Evolutionary conservation across 2,113 vertebrate genomes (phyloP).

Genomic region (Bubo blakistoni): DNA sequence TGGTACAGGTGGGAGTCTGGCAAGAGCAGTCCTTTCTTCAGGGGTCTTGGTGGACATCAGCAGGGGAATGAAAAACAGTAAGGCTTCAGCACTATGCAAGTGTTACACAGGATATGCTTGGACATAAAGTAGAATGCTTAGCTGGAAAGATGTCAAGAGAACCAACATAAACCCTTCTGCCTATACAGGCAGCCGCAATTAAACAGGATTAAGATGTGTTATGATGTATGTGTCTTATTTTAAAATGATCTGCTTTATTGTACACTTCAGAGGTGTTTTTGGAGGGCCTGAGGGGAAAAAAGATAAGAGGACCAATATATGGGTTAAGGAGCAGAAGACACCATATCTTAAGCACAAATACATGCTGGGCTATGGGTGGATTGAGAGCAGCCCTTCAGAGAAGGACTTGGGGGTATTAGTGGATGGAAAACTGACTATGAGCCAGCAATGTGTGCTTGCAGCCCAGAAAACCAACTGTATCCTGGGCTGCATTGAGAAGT

Average conservation of each 20-base stretch:
- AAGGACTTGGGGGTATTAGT: too few species aligned
- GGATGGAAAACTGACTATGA: too few species aligned
- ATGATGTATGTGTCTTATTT: not conserved
- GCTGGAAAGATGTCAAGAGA: not conserved
- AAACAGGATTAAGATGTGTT: not conserved
- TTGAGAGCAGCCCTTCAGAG: too few species aligned
- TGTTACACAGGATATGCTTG: not conserved
- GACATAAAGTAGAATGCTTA: not conserved
- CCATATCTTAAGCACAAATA: too few species aligned
- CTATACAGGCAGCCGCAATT: not conserved
- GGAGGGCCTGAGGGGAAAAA: not conserved
- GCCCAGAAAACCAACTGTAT: too few species aligned
- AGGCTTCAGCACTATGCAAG: not conserved
- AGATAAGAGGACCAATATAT: not conserved
- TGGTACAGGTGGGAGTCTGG: not conserved
- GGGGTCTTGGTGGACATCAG: not conserved
- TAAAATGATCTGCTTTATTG: not conserved
- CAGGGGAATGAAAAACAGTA: not conserved
- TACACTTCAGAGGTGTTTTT: not conserved
- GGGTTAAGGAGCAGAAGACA: not conserved
- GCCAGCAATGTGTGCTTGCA: too few species aligned
- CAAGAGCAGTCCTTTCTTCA: not conserved
- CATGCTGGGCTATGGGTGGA: too few species aligned
- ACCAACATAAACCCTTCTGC: not conserved
- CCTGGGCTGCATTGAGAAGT: too few species aligned